Conservation (phyloP, 2,888 invertebrate genomes). For the Sminthurides aquaticus region DNA sequence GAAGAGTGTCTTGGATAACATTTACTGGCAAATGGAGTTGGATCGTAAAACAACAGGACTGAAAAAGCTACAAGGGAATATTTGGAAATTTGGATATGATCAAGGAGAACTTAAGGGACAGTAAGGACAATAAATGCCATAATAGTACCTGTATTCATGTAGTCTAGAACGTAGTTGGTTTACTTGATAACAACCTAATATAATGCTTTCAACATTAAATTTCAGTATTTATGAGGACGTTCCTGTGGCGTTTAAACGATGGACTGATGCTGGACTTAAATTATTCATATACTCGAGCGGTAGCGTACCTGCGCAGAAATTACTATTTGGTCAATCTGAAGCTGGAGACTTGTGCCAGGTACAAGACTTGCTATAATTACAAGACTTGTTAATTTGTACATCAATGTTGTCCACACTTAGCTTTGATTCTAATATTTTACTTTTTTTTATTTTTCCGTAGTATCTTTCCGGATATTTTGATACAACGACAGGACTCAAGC, state of each 20-base stretch:
- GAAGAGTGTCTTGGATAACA: constrained; percentile 48
- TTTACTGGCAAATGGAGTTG: constrained; percentile 71
- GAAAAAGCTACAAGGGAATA: constrained; percentile 81
- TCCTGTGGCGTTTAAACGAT: constrained; percentile 60
- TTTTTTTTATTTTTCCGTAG: constrained; percentile 47
- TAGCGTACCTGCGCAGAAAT: constrained; percentile 79
- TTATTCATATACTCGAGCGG: constrained; percentile 88
- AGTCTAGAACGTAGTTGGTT: no score
- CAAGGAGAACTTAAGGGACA: constrained; percentile 72
- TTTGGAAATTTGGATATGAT: constrained; percentile 79
- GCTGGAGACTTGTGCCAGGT: constrained; percentile 67
- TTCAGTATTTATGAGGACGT: constrained; percentile 87
- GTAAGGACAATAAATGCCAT: constrained; percentile 54
- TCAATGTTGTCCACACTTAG: no score
- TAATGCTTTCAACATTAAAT: no score
- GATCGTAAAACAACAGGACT: constrained; percentile 72
- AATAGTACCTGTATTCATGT: background rate
- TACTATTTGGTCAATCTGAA: constrained; percentile 68
- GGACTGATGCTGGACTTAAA: constrained; percentile 61
- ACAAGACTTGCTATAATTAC: constrained; percentile 30
- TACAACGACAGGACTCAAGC: constrained; percentile 74
- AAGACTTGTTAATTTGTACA: no score
- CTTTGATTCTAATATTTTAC: no score
- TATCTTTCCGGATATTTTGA: constrained; percentile 80
- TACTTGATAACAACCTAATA: no score